Percentiles rank a stretch among this genome's conserved stretches.
These are phyloP conservation scores for Ctenoplectra terminalis DNA, from an alignment of 1,140 invertebrate species.

Conservation along the genomic window DNA sequence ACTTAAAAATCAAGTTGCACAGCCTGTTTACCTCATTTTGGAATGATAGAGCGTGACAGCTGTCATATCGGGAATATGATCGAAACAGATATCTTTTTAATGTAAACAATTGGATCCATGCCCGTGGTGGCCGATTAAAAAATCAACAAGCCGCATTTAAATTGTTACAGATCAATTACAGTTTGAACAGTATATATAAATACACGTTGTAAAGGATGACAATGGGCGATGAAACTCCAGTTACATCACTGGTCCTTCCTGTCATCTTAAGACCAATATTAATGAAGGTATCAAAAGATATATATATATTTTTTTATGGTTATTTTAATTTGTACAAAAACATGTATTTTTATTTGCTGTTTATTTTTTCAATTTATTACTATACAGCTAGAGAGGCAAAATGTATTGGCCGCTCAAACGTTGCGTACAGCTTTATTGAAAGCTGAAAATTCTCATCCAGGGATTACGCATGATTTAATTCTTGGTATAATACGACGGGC, in stretches of 20 bases:
- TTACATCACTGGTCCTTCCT: slow-evolving; percentile 95
- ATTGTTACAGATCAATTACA: slow-evolving; percentile 17
- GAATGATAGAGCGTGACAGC: slow-evolving; percentile 53
- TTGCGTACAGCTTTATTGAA: slow-evolving; percentile 92
- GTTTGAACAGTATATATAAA: slow-evolving; percentile 46
- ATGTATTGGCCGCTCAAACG: slow-evolving; percentile 93
- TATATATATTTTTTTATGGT: too few relatives aligned
- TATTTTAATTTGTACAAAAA: neutral
- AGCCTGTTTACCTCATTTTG: slow-evolving; percentile 55
- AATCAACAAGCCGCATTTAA: neutral
- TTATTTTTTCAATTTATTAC: slow-evolving; percentile 28
- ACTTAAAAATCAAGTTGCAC: slow-evolving; percentile 35
- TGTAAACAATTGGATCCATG: slow-evolving; percentile 47
- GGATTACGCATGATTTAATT: slow-evolving; percentile 95
- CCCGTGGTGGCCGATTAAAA: neutral
- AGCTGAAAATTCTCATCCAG: slow-evolving; percentile 94
- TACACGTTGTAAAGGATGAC: slow-evolving; percentile 88
- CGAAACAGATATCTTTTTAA: slow-evolving; percentile 16
- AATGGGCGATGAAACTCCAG: slow-evolving; percentile 97
- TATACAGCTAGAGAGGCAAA: slow-evolving; percentile 92
- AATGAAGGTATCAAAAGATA: slow-evolving; percentile 90
- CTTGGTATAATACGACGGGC: slow-evolving; percentile 93
- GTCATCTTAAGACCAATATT: slow-evolving; percentile 96
- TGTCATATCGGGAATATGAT: slow-evolving; percentile 49
- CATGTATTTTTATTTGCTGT: neutral